Evolutionary conservation across 2,797 vertebrate species (phyloP).

Genomic region (Anisognathus igniventris): DNA sequence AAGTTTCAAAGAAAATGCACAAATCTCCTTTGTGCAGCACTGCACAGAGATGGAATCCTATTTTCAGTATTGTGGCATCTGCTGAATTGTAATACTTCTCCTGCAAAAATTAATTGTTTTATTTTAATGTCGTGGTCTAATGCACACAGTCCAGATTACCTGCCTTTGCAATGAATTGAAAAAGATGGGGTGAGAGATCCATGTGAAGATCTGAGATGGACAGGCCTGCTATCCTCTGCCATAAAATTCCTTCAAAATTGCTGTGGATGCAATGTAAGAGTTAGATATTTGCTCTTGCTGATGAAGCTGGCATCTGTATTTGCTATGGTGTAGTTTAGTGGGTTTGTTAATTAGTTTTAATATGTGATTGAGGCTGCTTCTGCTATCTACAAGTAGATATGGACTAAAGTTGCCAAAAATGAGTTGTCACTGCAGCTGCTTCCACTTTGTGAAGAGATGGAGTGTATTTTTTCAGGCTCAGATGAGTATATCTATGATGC

Average conservation of each 20-base stretch:
- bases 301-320: slow-evolving; percentile 9
- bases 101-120: background rate
- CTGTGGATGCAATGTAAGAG: background rate
- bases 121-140: background rate
- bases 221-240: background rate
- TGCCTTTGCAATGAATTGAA: background rate
- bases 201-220: background rate
- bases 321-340: slow-evolving; percentile 1
- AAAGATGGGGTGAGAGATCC: background rate
- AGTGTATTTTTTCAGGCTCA: slow-evolving; percentile 1
- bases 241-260: background rate
- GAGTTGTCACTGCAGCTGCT: slow-evolving; percentile 47
- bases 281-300: background rate
- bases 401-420: slow-evolving; percentile 35
- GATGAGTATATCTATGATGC: background rate
- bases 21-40: background rate
- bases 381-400: background rate
- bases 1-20: background rate
- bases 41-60: background rate
- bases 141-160: background rate
- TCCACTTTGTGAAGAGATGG: slow-evolving; percentile 37
- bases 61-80: background rate
- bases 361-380: background rate
- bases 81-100: background rate
- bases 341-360: slow-evolving; percentile 41